Evolutionary conservation across 2,797 vertebrate genomes (phyloP).

Genomic region (Enoplosus armatus): DNA sequence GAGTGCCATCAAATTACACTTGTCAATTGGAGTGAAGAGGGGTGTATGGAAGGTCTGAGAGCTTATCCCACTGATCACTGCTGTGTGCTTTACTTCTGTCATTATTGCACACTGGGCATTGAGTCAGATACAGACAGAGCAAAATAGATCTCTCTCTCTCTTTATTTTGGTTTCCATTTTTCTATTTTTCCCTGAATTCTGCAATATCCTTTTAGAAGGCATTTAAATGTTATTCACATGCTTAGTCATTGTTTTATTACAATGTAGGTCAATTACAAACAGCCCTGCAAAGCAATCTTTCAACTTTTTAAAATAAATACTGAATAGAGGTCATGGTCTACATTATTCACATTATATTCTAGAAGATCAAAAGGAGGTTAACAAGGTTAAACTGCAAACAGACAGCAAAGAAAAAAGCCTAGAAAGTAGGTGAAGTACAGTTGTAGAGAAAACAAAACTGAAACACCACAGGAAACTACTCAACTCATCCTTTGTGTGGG

Average conservation of each 20-base stretch:
- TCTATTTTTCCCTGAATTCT: constrained; percentile 9
- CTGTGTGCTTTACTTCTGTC: constrained; percentile 78
- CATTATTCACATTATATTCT: constrained; percentile 15
- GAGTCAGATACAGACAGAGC: constrained; percentile 62
- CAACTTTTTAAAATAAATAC: constrained; percentile 1
- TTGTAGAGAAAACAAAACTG: constrained; percentile 73
- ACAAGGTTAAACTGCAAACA: constrained; percentile 26
- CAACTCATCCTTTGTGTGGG: constrained; percentile 51
- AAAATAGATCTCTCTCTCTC: constrained; percentile 31
- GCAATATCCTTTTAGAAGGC: not conserved
- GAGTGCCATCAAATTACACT: constrained; percentile 87
- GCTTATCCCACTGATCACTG: constrained; percentile 76
- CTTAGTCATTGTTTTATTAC: constrained; percentile 16
- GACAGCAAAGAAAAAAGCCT: constrained; percentile 47
- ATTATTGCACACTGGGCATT: constrained; percentile 79
- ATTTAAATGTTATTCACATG: not conserved
- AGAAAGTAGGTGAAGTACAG: constrained; percentile 74
- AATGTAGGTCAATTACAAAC: constrained; percentile 24
- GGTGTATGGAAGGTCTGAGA: constrained; percentile 77
- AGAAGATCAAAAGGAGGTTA: constrained; percentile 32
- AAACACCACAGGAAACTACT: constrained; percentile 76
- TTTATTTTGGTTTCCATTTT: constrained; percentile 7
- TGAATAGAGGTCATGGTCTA: constrained; percentile 25
- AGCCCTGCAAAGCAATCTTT: constrained; percentile 20
- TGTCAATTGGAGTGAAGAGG: constrained; percentile 83